Evolutionary conservation across 1,140 invertebrate genomes (phyloP).

Genomic region (Bicyclus anynana): DNA sequence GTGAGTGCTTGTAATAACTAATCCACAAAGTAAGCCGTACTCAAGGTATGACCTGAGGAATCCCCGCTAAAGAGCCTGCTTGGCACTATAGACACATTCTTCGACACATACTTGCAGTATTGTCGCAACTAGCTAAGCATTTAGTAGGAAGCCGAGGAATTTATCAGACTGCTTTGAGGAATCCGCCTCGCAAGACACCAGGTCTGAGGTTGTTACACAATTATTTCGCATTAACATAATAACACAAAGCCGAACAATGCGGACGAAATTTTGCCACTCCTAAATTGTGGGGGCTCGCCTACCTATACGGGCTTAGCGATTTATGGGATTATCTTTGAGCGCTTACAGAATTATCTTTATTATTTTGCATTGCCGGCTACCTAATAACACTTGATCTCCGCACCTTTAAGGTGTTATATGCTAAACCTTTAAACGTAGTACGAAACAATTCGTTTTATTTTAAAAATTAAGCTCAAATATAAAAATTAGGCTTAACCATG

Average conservation of each 20-base stretch:
- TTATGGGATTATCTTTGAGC: slow-evolving; percentile 33
- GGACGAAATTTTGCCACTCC: slow-evolving; percentile 40
- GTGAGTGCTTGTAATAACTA: slow-evolving; percentile 20
- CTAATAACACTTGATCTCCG: too few species aligned
- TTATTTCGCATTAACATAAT: slow-evolving; percentile 59
- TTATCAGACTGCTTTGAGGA: slow-evolving; percentile 51
- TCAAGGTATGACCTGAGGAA: slow-evolving; percentile 30
- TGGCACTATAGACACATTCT: slow-evolving; percentile 72
- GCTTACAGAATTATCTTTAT: slow-evolving; percentile 26
- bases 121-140: slow-evolving; percentile 59
- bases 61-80: slow-evolving; percentile 59
- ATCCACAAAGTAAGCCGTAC: slow-evolving; percentile 30
- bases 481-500: too few species aligned
- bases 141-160: slow-evolving; percentile 57
- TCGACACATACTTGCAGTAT: slow-evolving; percentile 68
- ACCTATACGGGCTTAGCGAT: slow-evolving; percentile 50
- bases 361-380: not conserved
- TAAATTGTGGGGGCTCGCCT: slow-evolving; percentile 50
- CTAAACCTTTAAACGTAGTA: too few species aligned
- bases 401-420: too few species aligned
- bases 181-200: slow-evolving; percentile 53
- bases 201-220: slow-evolving; percentile 44
- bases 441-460: too few species aligned
- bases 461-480: too few species aligned
- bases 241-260: slow-evolving; percentile 51